Evolutionary conservation across 2,888 invertebrate species (phyloP).

Genomic region (Urechis unicinctus): DNA sequence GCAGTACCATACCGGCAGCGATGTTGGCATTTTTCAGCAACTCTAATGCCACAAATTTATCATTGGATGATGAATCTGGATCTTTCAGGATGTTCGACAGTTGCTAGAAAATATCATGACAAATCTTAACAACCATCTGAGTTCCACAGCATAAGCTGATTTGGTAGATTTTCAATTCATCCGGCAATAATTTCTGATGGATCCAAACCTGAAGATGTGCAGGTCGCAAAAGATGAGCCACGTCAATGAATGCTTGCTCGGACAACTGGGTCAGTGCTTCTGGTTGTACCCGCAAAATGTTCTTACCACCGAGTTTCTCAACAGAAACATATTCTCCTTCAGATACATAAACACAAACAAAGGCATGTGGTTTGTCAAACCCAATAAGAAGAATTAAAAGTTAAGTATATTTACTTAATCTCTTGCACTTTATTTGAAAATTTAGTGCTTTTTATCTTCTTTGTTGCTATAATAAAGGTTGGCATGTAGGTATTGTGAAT

Average conservation of each 20-base stretch:
- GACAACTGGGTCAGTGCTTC: constrained; percentile 46
- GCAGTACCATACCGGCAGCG: constrained; percentile 49
- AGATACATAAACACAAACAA: background rate
- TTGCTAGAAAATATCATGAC: constrained; percentile 30
- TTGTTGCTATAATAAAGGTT: too few relatives aligned
- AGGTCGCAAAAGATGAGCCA: constrained; percentile 47
- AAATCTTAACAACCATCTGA: background rate
- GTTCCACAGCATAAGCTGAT: background rate
- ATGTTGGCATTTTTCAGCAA: constrained; percentile 50
- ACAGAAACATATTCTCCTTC: constrained; percentile 47
- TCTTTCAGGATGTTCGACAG: constrained; percentile 48
- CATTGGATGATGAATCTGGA: constrained; percentile 48
- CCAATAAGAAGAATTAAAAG: too few relatives aligned
- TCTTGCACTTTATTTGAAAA: too few relatives aligned
- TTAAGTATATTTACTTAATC: too few relatives aligned
- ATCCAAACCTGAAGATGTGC: constrained; percentile 50
- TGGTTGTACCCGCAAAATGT: constrained; percentile 39
- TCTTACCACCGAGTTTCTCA: constrained; percentile 40
- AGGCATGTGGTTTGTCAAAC: too few relatives aligned
- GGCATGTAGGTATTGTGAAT: too few relatives aligned
- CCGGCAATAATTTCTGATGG: background rate
- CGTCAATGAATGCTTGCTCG: constrained; percentile 48
- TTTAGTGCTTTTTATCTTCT: too few relatives aligned
- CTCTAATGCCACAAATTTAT: constrained; percentile 50
- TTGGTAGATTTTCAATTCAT: background rate